Evolutionary conservation across 2,113 vertebrate species (phyloP).

Genomic region (Eolophus roseicapilla): DNA sequence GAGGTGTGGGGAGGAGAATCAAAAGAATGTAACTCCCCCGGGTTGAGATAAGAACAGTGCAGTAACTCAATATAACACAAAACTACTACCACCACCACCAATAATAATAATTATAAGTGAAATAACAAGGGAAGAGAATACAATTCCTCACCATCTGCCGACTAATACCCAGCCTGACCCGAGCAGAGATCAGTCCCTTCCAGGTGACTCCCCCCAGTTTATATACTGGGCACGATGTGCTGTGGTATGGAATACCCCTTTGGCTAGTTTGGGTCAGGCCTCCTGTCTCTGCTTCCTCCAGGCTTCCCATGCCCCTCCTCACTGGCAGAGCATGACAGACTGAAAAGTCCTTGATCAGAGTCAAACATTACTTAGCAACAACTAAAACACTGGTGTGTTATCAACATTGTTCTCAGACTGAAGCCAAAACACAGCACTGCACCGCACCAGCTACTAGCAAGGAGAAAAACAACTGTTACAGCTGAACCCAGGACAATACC

Average conservation of each 20-base stretch:
- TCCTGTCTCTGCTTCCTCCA: neutral
- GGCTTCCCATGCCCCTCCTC: neutral
- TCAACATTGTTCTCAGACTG: neutral
- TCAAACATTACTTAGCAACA: neutral
- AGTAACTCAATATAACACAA: neutral
- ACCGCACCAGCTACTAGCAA: neutral
- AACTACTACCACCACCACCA: neutral
- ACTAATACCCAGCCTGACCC: neutral
- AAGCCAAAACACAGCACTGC: neutral
- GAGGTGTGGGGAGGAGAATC: neutral
- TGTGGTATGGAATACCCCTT: neutral
- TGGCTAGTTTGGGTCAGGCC: neutral
- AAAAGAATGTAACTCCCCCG: neutral
- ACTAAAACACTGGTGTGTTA: neutral
- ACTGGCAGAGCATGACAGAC: neutral
- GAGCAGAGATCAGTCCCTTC: neutral
- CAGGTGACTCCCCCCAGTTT: neutral
- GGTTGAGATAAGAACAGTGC: neutral
- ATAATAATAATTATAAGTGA: neutral
- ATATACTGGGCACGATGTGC: neutral
- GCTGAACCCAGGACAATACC: neutral
- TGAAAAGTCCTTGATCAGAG: neutral
- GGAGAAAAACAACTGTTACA: neutral
- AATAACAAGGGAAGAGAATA: neutral
- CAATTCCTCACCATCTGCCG: neutral